Evolutionary conservation across 2,888 invertebrate genomes (phyloP), one percentile per base, ranked within the genome.

Genomic region (Reticulitermes lucifugus): DNA sequence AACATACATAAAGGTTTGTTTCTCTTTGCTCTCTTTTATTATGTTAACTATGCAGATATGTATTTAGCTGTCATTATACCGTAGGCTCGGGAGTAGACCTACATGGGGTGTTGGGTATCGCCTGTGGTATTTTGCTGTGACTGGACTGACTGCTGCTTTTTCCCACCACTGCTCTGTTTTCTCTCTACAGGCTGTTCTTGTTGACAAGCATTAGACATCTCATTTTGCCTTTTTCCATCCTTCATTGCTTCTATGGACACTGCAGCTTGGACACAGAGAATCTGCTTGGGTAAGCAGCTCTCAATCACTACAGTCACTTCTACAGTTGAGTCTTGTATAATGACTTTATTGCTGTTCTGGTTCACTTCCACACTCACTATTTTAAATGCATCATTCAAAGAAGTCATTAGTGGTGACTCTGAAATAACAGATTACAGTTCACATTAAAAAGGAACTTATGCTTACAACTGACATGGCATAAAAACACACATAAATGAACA

Each of bases 281-380:
- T 92, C 86, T 94, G 94, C 87, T 95, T 93, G 0, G 95, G 95
- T 88, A 95, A 93, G 87, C 93, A 91, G 87, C 93, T 94, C 85
- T 93, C 93, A 65, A 95, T 87, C 83, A 91, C 91, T 2, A 95
- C 89, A 85, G 93, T 92, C 9, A 94, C 92, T 84, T 91, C 91
- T 35, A 95, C 91, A 43, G 91, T 90, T 86, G 92, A 92, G 88
- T 94, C 94, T 86, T 95, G 94, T 88, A 95, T 92, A 82, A 91
- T 90, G 84, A 92, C 91, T 60, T 46, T 87, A 87, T 41, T 89
- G 89, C 94, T 93, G 86, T 93, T 92, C 86, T 93, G 92, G 88
- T 93, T 89, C 79, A 94, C 90, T 43, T 92, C 91, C 86, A 92
- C 92, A 55, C 93, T 92, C 83, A 93, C 91, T 83, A 94, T 89